These are phyloP conservation scores for Hylia prasina DNA, from an alignment of 2,113 vertebrate genomes.

Conservation along the genomic window DNA sequence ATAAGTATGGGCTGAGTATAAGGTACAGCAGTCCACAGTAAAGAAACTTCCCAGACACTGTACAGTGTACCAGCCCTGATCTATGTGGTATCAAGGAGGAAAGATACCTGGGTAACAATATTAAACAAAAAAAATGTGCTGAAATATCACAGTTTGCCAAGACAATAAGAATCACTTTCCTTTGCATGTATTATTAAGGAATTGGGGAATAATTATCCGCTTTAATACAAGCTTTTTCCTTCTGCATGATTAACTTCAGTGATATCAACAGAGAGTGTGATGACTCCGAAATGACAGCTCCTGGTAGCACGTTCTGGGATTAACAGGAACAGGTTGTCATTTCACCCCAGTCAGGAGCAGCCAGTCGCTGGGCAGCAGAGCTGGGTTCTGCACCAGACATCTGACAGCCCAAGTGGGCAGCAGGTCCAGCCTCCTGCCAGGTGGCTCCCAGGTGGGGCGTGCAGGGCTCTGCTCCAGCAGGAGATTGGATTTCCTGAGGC, in stretches of 20 bases:
- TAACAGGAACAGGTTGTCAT: slow-evolving; percentile 46
- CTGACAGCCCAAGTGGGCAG: neutral
- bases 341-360: neutral
- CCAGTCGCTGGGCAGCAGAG: neutral
- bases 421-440: neutral
- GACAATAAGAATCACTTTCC: slow-evolving; percentile 38
- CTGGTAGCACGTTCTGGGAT: slow-evolving; percentile 43
- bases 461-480: neutral
- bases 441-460: neutral
- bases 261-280: slow-evolving; percentile 44
- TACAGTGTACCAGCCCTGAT: neutral
- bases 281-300: slow-evolving; percentile 46
- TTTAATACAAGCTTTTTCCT: slow-evolving; percentile 42
- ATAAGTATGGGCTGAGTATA: neutral
- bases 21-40: neutral
- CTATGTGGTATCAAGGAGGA: neutral
- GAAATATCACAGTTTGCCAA: neutral
- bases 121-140: neutral
- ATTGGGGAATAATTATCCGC: slow-evolving; percentile 42
- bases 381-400: neutral
- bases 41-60: neutral
- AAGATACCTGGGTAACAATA: neutral
- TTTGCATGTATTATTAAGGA: slow-evolving; percentile 16
- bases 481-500: neutral
- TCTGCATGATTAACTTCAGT: slow-evolving; percentile 44